phyloP scores from a whole-genome alignment of 2,888 invertebrate genomes.

The Leistus spinibarbis region DNA sequence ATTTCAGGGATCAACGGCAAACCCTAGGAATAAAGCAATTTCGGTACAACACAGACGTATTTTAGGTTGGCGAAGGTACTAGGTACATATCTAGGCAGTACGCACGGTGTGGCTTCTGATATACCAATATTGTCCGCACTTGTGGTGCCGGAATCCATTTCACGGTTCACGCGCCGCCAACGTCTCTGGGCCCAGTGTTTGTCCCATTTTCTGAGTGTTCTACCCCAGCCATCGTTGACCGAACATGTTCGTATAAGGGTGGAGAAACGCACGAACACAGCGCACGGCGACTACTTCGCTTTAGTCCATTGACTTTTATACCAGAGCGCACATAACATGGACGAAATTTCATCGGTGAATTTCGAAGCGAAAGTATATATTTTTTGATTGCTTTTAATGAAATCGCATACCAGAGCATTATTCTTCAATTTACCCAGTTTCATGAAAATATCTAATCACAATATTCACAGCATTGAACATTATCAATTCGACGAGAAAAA shows the following conservation, averaged over 20 bases:
- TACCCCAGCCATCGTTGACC: not conserved
- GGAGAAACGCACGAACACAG: not conserved
- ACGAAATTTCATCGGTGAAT: not conserved
- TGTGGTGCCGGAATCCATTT: constrained; percentile 37
- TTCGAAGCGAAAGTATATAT: too few species aligned
- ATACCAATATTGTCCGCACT: constrained; percentile 31
- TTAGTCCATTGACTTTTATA: not conserved
- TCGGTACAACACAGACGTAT: not conserved
- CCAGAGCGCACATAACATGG: not conserved
- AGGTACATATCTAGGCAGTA: not conserved
- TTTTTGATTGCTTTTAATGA: not conserved
- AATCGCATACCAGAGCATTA: not conserved
- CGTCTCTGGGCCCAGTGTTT: not conserved
- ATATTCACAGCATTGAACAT: too few species aligned
- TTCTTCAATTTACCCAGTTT: not conserved
- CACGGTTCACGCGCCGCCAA: constrained; percentile 34
- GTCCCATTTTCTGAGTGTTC: constrained; percentile 4
- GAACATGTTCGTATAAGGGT: not conserved
- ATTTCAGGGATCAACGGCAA: too few species aligned
- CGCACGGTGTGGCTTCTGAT: constrained; percentile 11
- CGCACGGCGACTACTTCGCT: not conserved
- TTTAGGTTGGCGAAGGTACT: not conserved
- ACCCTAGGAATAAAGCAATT: too few species aligned
- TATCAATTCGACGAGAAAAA: too few species aligned
- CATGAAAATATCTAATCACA: too few species aligned